phyloP scores from a whole-genome alignment of 1,140 invertebrate genomes.

The Caerostris darwini region DNA sequence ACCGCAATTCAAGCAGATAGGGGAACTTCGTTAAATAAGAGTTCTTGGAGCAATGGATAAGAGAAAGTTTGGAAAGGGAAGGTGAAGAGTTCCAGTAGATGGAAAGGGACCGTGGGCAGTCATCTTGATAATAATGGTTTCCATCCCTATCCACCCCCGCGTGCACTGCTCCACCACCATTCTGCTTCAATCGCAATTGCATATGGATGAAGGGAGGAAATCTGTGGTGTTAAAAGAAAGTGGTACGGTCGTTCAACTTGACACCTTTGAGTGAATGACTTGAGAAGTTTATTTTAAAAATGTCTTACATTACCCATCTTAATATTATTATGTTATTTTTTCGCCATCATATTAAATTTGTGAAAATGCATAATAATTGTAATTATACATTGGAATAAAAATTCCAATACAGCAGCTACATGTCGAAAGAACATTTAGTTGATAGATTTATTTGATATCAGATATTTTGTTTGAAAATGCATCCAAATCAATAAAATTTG shows the following conservation, averaged over 20 bases:
- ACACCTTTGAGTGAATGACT: background rate
- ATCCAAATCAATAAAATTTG: no score
- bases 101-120: background rate
- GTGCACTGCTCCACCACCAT: background rate
- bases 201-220: slow-evolving; percentile 29
- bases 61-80: slow-evolving; percentile 27
- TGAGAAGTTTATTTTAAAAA: background rate
- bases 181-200: background rate
- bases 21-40: background rate
- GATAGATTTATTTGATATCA: no score
- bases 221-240: background rate
- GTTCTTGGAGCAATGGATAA: slow-evolving; percentile 7
- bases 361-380: no score
- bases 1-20: background rate
- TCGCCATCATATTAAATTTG: no score
- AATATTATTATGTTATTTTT: no score
- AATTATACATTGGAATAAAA: no score
- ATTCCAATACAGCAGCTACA: no score
- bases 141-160: background rate
- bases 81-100: background rate
- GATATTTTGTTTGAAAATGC: no score
- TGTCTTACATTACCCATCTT: no score
- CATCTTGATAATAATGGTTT: slow-evolving; percentile 16
- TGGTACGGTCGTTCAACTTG: background rate
- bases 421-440: no score